Base-by-base conservation (phyloP, 1,140 invertebrate genomes). In the Trichonephila inaurata region DNA sequence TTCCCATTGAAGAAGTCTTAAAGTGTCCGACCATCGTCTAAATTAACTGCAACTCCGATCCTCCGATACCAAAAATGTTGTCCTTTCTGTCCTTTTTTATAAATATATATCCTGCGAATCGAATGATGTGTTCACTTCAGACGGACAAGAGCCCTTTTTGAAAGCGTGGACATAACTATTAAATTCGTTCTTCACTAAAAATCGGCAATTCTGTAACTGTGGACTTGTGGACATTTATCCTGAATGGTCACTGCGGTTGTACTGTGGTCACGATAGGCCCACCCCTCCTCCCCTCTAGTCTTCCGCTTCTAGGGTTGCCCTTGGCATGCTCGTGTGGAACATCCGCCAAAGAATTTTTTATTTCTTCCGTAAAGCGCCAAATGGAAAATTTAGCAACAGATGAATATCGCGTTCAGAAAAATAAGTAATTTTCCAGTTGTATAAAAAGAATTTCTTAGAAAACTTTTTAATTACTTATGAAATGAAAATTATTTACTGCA, bases 171-270 rank as follows among this genome's bases (percentile, higher is more conserved):
- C 91, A 92, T 92, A 92, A 92, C 91, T 92, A 92, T 92, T 92
- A 92, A 92, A 92, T 92, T 92, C 91, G 91, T 92, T 92, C 91
- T 92, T 92, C 91, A 85, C 91, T 92, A 87, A 87, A 92, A 92
- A 92, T 92, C 91, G 91, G 72, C 69, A 62, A 91, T 91, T 91
- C 72, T 91, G 83, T 85, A 24, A 61, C 83, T 85, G 72, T 81
- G 72, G 89, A 91, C 58, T 62, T 82, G 51, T 85, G 89, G 89
- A 91, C 72, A 82, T 61, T 85, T 85, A 82, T 91, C 58, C 89
- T 91, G 89, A 91, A 82, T 91, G 89, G 89, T 82, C 69, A 72
- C 62, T 21, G 14, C 21, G 64, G 87, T 69, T 33, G 58, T 58
- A 64, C n/a, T 60, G 62, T 77, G 66, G 66, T 18, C n/a, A 64